Conservation (phyloP, 2,888 invertebrate genomes). For the Drosophila recens region DNA sequence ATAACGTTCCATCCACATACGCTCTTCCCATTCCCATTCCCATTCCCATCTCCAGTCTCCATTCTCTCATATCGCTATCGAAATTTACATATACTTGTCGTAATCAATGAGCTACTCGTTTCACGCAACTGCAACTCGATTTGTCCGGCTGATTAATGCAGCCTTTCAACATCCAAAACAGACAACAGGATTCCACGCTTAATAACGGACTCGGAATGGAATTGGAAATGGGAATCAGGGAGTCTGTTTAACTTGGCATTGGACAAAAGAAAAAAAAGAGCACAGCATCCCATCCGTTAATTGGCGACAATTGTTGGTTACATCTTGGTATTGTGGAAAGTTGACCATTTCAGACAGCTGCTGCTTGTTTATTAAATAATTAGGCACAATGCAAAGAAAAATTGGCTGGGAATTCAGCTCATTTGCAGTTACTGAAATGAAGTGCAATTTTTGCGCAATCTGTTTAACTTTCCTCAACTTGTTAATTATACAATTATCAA, state of each 20-base stretch:
- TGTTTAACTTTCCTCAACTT: not conserved
- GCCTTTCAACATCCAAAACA: conserved; percentile 42
- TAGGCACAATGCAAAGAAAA: not conserved
- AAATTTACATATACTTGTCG: conserved; percentile 69
- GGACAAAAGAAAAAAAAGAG: conserved; percentile 43
- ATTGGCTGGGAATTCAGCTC: conserved; percentile 53
- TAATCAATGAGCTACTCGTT: conserved; percentile 76
- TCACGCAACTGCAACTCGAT: conserved; percentile 69
- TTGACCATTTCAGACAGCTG: conserved; percentile 51
- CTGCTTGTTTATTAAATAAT: conserved; percentile 27
- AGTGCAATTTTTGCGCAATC: not conserved
- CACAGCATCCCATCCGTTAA: conserved; percentile 52
- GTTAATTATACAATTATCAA: conserved; percentile 29
- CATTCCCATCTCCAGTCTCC: not conserved
- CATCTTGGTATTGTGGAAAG: conserved; percentile 42
- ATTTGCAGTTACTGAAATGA: conserved; percentile 37
- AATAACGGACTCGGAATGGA: conserved; percentile 33
- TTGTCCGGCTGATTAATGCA: conserved; percentile 73
- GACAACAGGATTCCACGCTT: conserved; percentile 25
- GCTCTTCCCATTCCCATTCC: not conserved
- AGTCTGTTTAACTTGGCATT: conserved; percentile 25
- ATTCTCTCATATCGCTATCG: conserved; percentile 28
- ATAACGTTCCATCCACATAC: not conserved
- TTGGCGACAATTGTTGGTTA: conserved; percentile 77
- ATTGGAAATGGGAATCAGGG: conserved; percentile 1